phyloP scores from a whole-genome alignment of 2,888 invertebrate genomes.

The Leptinotarsa haldemani region DNA sequence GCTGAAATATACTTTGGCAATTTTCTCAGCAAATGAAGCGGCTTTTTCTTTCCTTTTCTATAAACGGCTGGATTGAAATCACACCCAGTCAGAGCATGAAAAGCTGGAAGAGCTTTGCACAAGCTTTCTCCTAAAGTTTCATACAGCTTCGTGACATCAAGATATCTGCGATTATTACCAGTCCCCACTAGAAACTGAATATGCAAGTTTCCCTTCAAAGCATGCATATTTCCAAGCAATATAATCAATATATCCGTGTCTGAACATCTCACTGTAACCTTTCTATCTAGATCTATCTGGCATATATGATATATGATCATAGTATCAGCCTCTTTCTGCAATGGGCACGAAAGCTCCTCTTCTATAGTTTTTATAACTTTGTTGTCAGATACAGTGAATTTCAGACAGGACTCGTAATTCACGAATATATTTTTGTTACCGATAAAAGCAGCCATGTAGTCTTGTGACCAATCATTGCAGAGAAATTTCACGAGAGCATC shows the following conservation, averaged over 20 bases:
- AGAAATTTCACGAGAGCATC: slow-evolving; percentile 21
- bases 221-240: slow-evolving; percentile 38
- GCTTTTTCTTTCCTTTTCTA: slow-evolving; percentile 44
- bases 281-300: slow-evolving; percentile 31
- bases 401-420: slow-evolving; percentile 11
- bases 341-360: slow-evolving; percentile 23
- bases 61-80: slow-evolving; percentile 45
- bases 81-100: slow-evolving; percentile 54
- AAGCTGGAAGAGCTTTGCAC: slow-evolving; percentile 49
- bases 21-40: slow-evolving; percentile 41
- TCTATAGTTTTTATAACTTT: slow-evolving; percentile 24
- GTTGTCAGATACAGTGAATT: slow-evolving; percentile 4
- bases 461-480: slow-evolving; percentile 22
- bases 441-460: slow-evolving; percentile 25
- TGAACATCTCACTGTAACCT: slow-evolving; percentile 42
- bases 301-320: slow-evolving; percentile 36
- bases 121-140: slow-evolving; percentile 46
- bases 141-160: slow-evolving; percentile 47
- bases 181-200: slow-evolving; percentile 38
- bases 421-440: slow-evolving; percentile 19
- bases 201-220: slow-evolving; percentile 17
- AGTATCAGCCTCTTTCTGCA: slow-evolving; percentile 40
- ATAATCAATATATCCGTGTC: slow-evolving; percentile 47
- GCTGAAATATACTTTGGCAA: slow-evolving; percentile 41
- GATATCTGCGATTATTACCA: slow-evolving; percentile 46